Base-by-base conservation (phyloP, 2,113 vertebrate species). In the Myocastor coypus region DNA sequence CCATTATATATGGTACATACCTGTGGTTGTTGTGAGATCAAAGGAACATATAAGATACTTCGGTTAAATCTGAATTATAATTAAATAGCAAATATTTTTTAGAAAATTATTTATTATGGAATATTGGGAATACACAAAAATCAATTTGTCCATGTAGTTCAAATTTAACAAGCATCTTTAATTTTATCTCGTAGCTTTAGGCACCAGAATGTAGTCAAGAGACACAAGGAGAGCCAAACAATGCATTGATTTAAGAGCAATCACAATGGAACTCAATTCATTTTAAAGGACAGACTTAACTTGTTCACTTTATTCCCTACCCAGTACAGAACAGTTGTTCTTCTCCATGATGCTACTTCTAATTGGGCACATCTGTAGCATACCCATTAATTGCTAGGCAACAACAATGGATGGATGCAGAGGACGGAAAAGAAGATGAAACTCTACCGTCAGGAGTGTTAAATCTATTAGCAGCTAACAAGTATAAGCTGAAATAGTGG, bases 51-150 rank as follows among this genome's bases (percentile, higher is more conserved):
- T 30, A 75, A 30, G 22, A 63, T 85, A n/a, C 32, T 13, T 13
- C 69, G 68, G 46, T 52, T 86, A 96, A 80, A 81, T 87, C 84
- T 94, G 63, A 26, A 82, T 85, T 92, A 52, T 52, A 94, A 28
- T 59, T 90, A 92, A 90, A 63, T 20, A 59, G 26, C 20, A 69
- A 77, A 61, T 75, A 61, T 73, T 64, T 69, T 81, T 63, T 89
- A n/a, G 69, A 22, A 89, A 84, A 78, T 26, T 77, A 92, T 46
- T 5, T 57, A n/a, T 78, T 42, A 32, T 94, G 66, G 11, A 71
- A 78, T 89, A 91, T 94, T 82, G 73, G 34, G 9, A 37, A 69
- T 28, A 69, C 40, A 93, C 1, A 87, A 32, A 69, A 82, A 80
- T 22, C 40, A n/a, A 28, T 68, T 86, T 90, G 77, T 9, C 2